Conservation (phyloP, 2,113 vertebrate genomes). For the Heterotis niloticus region DNA sequence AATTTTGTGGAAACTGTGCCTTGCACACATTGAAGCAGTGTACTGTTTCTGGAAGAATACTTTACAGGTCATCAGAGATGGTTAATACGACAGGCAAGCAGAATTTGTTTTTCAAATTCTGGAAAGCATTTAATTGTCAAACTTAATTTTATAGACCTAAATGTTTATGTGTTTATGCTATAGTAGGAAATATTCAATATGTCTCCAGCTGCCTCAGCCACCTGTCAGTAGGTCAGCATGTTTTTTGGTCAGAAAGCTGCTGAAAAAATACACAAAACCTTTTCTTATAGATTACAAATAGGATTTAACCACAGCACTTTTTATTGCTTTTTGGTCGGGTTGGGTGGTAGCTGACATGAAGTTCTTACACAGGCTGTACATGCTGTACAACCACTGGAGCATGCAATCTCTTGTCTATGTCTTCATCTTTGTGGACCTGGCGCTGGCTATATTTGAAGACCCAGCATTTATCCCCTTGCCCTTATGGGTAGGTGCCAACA, state of each 20-base stretch:
- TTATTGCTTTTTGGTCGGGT: not conserved
- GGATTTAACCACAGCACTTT: not conserved
- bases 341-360: not conserved
- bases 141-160: too few relatives aligned
- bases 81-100: too few relatives aligned
- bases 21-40: too few relatives aligned
- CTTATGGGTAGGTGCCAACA: slow-evolving; percentile 68
- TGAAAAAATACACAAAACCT: not conserved
- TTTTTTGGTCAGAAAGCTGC: not conserved
- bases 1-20: too few relatives aligned
- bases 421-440: slow-evolving; percentile 79
- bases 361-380: slow-evolving; percentile 70
- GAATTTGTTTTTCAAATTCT: too few relatives aligned
- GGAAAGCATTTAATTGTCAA: too few relatives aligned
- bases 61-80: too few relatives aligned
- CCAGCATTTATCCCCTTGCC: slow-evolving; percentile 74
- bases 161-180: too few relatives aligned
- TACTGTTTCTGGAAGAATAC: too few relatives aligned
- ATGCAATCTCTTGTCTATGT: slow-evolving; percentile 68
- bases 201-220: too few relatives aligned
- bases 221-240: not conserved
- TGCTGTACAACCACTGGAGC: slow-evolving; percentile 82
- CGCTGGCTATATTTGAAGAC: slow-evolving; percentile 80
- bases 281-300: not conserved
- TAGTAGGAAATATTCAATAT: too few relatives aligned